A percentile compares a stretch with the other conserved stretches of the same genome.
Evolutionary conservation across 2,888 invertebrate genomes (phyloP).

Genomic region (Lomographa bimaculata): DNA sequence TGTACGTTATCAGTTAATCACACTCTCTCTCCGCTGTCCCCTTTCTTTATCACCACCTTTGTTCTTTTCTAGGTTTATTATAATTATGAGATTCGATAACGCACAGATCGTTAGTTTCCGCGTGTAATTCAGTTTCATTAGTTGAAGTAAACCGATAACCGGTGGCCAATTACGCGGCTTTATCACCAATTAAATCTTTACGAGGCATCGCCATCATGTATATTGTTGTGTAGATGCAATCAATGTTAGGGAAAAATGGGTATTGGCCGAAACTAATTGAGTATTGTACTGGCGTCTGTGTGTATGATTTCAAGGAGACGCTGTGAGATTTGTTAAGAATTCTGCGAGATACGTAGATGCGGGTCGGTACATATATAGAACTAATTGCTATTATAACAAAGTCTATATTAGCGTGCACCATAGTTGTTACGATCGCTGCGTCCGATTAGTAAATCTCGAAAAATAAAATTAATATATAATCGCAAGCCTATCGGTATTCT

Average conservation of each 20-base stretch:
- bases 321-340: too few species aligned
- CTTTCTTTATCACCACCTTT: conserved; percentile 18
- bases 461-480: too few species aligned
- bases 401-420: too few species aligned
- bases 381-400: too few species aligned
- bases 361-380: too few species aligned
- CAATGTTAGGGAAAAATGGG: conserved; percentile 18
- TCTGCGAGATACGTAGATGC: too few species aligned
- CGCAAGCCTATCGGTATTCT: too few species aligned
- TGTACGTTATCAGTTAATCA: conserved; percentile 12
- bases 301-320: too few species aligned
- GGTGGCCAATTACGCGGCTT: conserved; percentile 40
- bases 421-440: too few species aligned
- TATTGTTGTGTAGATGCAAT: conserved; percentile 10
- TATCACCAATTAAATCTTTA: conserved; percentile 46
- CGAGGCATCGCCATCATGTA: conserved; percentile 33
- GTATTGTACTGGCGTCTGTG: background rate
- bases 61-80: conserved; percentile 31
- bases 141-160: conserved; percentile 61
- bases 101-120: conserved; percentile 53
- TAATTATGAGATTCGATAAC: conserved; percentile 44
- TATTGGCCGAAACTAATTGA: conserved; percentile 5
- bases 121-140: conserved; percentile 68
- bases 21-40: conserved; percentile 8
- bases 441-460: too few species aligned